Evolutionary conservation across 2,113 vertebrate genomes (phyloP).

Genomic region (Entelurus aequoreus): DNA sequence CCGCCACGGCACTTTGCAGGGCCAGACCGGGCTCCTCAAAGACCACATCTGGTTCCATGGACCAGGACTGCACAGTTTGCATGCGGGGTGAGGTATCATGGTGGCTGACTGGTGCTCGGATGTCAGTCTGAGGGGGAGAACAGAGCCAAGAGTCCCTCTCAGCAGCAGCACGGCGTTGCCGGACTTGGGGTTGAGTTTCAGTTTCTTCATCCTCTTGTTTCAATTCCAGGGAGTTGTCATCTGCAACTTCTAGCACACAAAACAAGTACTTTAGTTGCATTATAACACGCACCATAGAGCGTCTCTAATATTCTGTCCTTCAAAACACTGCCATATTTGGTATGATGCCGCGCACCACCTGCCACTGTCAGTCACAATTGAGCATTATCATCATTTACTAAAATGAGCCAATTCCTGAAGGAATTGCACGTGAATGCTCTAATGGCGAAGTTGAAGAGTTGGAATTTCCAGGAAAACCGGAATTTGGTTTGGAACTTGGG

Average conservation of each 20-base stretch:
- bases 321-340: too few species aligned
- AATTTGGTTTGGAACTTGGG: too few species aligned
- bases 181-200: conserved; percentile 13
- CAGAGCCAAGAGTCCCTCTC: neutral
- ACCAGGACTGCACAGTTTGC: neutral
- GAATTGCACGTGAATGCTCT: too few species aligned
- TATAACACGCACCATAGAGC: too few species aligned
- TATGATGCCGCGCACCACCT: too few species aligned
- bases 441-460: too few species aligned
- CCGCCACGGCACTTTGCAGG: neutral
- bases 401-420: too few species aligned
- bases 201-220: conserved; percentile 11
- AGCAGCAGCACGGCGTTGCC: conserved; percentile 19
- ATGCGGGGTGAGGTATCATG: neutral
- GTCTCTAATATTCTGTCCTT: too few species aligned
- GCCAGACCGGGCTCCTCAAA: neutral
- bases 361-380: too few species aligned
- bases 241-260: neutral
- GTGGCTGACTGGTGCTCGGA: neutral
- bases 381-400: too few species aligned
- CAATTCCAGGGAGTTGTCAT: conserved; percentile 12
- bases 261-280: neutral
- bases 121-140: neutral
- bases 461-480: too few species aligned
- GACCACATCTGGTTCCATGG: neutral